Evolutionary conservation across 2,113 vertebrate genomes (phyloP).

Genomic region (Suncus etruscus): DNA sequence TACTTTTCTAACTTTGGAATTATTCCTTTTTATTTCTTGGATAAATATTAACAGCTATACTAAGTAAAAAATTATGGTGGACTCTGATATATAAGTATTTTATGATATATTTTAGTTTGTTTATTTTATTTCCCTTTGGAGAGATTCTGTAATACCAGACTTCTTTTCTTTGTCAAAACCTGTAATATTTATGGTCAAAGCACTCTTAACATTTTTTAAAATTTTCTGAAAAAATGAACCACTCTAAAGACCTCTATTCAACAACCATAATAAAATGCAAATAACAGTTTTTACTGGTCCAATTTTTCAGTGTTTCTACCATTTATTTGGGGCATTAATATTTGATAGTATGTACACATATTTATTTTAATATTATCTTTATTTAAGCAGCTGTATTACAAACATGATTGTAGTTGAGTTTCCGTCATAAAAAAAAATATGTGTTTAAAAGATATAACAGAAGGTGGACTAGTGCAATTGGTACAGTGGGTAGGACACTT

Average conservation of each 20-base stretch:
- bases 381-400: no score
- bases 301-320: neutral
- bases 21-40: neutral
- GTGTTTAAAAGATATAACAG: no score
- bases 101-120: neutral
- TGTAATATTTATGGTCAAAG: neutral
- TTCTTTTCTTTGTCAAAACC: slow-evolving; percentile 14
- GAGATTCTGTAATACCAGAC: neutral
- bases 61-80: neutral
- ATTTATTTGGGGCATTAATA: neutral
- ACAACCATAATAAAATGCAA: neutral
- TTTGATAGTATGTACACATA: no score
- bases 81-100: neutral
- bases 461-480: no score
- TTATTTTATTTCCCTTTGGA: neutral
- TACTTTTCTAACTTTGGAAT: neutral
- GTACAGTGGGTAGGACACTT: no score
- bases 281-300: neutral
- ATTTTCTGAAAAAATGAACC: neutral
- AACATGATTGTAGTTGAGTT: no score
- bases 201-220: neutral
- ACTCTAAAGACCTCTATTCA: neutral
- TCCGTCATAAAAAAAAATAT: no score
- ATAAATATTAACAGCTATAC: neutral
- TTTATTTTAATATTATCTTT: no score